phyloP scores from a whole-genome alignment of 2,888 invertebrate species.

The Cephus pulcher region DNA sequence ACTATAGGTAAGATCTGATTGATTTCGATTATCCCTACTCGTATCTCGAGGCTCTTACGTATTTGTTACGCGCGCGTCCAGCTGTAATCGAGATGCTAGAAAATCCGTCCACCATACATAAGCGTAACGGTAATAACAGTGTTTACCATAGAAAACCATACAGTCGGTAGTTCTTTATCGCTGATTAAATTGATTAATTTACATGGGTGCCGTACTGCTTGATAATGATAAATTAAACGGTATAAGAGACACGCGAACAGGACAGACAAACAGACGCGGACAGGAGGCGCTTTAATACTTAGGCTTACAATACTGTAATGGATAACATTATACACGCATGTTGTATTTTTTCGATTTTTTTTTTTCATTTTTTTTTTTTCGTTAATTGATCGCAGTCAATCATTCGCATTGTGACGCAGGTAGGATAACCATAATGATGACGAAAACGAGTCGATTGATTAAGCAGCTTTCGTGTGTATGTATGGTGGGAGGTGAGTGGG shows the following conservation, averaged over 20 bases:
- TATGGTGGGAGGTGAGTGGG: not conserved
- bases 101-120: not conserved
- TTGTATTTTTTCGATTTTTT: constrained; percentile 17
- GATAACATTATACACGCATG: constrained; percentile 51
- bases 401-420: constrained; percentile 31
- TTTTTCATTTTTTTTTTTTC: constrained; percentile 16
- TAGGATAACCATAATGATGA: constrained; percentile 31
- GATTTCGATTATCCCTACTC: not conserved
- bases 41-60: not conserved
- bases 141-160: not conserved
- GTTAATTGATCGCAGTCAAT: constrained; percentile 27
- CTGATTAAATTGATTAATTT: not conserved
- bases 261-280: constrained; percentile 44
- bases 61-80: not conserved
- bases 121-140: not conserved
- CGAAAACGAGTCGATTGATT: constrained; percentile 45
- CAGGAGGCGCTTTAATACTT: constrained; percentile 51
- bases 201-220: not conserved
- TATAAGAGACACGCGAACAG: constrained; percentile 38
- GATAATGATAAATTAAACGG: constrained; percentile 26
- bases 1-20: not conserved
- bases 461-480: constrained; percentile 29
- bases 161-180: not conserved
- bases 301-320: constrained; percentile 59
- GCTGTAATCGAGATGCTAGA: not conserved